These are phyloP conservation scores for Pinna nobilis DNA, from an alignment of 1,140 invertebrate genomes.

Conservation along the genomic window DNA sequence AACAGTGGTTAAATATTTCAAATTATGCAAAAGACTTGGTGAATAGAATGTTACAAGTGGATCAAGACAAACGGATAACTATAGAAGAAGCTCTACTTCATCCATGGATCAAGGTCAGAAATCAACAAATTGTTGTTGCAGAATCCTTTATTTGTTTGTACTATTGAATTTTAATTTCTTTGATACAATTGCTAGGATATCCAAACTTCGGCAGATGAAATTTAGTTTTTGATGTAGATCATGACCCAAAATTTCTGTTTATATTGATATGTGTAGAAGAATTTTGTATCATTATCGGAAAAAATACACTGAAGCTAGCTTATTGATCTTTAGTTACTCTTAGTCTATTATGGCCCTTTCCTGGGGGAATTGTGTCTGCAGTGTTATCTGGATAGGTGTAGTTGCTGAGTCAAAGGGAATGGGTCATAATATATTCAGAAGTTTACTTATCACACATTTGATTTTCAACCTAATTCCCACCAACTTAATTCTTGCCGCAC, in stretches of 20 bases:
- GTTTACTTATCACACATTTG: too few species aligned
- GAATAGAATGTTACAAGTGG: slow-evolving; percentile 87
- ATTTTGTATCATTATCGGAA: not conserved
- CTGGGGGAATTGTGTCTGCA: too few species aligned
- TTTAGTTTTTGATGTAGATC: not conserved
- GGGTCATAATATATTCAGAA: too few species aligned
- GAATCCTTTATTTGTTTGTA: not conserved
- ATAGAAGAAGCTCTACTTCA: slow-evolving; percentile 91
- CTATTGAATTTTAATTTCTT: not conserved
- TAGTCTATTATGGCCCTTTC: too few species aligned
- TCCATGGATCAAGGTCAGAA: slow-evolving; percentile 85
- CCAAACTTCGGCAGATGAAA: not conserved
- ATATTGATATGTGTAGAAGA: not conserved
- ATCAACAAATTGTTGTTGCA: not conserved
- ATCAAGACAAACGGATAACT: slow-evolving; percentile 88
- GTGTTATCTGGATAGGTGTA: too few species aligned
- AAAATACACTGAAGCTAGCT: too few species aligned
- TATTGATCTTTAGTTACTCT: too few species aligned
- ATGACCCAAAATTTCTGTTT: not conserved
- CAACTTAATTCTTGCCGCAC: too few species aligned
- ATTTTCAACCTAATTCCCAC: too few species aligned
- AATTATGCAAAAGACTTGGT: slow-evolving; percentile 96
- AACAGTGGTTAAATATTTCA: slow-evolving; percentile 88
- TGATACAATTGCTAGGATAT: not conserved
- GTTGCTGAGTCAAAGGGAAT: too few species aligned